Percentiles rank a stretch among this genome's conserved stretches.
Conservation (phyloP, 2,888 invertebrate genomes). For the Drosophila anceps region DNA sequence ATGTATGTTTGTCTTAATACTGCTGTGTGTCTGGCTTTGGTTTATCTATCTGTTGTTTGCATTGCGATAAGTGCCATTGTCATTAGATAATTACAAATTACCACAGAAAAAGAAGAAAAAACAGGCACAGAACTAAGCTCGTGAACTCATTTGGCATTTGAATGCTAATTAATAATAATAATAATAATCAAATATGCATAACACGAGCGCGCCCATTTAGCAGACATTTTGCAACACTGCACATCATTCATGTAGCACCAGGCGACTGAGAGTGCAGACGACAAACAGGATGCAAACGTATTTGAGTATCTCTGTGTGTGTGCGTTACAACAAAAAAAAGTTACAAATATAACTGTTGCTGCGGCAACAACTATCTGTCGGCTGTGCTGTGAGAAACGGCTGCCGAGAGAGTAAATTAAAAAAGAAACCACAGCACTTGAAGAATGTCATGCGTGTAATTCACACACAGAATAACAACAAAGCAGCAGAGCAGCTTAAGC, state of each 20-base stretch:
- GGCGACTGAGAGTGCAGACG: slow-evolving; percentile 18
- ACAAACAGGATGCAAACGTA: slow-evolving; percentile 44
- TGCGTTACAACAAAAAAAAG: background rate
- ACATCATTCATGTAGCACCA: slow-evolving; percentile 31
- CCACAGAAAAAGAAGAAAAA: background rate
- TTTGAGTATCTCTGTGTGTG: slow-evolving; percentile 4
- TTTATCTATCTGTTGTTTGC: slow-evolving; percentile 69
- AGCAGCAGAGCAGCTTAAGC: slow-evolving; percentile 42
- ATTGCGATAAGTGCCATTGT: slow-evolving; percentile 55
- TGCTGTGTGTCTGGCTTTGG: slow-evolving; percentile 38
- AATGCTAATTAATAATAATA: slow-evolving; percentile 47
- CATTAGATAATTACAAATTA: slow-evolving; percentile 63
- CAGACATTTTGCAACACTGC: slow-evolving; percentile 60
- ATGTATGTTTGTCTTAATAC: slow-evolving; percentile 13
- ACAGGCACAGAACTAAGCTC: slow-evolving; percentile 28
- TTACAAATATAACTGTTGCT: slow-evolving; percentile 44
- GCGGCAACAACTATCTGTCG: slow-evolving; percentile 15
- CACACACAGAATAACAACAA: slow-evolving; percentile 36
- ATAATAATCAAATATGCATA: slow-evolving; percentile 28
- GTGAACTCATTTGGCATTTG: slow-evolving; percentile 42
- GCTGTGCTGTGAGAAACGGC: too few species aligned
- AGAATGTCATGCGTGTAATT: slow-evolving; percentile 58
- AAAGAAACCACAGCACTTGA: slow-evolving; percentile 48
- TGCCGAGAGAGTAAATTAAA: slow-evolving; percentile 38
- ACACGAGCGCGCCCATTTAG: slow-evolving; percentile 53